Conservation (phyloP, 2,797 vertebrate genomes). For the Onychomys arenicola region DNA sequence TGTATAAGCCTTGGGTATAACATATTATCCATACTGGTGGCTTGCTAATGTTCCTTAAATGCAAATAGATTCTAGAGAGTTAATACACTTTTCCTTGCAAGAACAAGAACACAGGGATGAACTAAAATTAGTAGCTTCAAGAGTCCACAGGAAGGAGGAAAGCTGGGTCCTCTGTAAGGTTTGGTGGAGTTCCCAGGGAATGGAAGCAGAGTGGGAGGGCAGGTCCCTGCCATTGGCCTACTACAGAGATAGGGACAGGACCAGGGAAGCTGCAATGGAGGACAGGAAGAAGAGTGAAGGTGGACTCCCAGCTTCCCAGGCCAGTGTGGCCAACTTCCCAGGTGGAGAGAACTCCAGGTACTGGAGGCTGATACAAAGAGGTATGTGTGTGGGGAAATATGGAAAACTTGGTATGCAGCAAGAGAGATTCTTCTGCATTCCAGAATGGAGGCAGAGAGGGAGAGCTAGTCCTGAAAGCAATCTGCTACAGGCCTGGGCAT, state of each 20-base stretch:
- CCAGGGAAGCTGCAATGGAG: too few relatives aligned
- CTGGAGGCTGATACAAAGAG: neutral
- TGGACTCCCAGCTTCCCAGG: neutral
- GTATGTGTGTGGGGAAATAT: neutral
- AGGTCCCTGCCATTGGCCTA: neutral
- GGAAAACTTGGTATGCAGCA: too few relatives aligned
- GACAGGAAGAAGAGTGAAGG: neutral
- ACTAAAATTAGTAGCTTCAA: neutral
- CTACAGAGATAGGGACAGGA: neutral
- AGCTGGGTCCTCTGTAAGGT: neutral
- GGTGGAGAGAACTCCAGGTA: neutral
- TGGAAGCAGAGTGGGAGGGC: neutral
- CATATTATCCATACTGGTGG: neutral
- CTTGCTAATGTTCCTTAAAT: neutral
- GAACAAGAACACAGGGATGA: neutral
- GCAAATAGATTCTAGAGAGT: neutral
- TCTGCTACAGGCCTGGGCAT: neutral
- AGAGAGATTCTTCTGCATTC: neutral
- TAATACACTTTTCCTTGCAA: neutral
- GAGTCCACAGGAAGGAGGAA: neutral
- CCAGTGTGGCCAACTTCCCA: neutral
- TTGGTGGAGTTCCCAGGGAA: neutral
- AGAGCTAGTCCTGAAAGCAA: neutral
- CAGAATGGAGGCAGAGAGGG: neutral
- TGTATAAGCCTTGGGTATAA: neutral